Evolutionary conservation across 2,113 vertebrate genomes (phyloP), one percentile per base, ranked within the genome.

Genomic region (Lamprologus sp.): DNA sequence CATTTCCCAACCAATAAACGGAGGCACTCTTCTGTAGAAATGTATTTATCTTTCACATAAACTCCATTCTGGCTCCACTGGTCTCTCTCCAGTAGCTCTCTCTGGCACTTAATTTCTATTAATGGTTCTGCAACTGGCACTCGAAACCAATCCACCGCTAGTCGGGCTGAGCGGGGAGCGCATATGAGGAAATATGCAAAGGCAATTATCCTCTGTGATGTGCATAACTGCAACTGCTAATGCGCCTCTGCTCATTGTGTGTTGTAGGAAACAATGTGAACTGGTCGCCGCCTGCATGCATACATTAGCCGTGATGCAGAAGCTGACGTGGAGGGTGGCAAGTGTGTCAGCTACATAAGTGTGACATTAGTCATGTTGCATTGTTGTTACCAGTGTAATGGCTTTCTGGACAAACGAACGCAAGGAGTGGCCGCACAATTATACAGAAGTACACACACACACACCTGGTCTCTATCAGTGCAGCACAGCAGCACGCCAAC

Each of bases 61-160:
- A 95, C 95, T 96, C 92, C 90, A 93, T 93, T 95, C 93, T 80
- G 83, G 92, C 95, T 93, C 90, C 89, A 90, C 86, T 84, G 90
- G 94, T 96, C 94, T 95, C 93, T 91, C 95, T 95, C 89, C 94
- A 94, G 92, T 95, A 93, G 92, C 93, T 95, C 92, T 95, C 70
- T 81, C 94, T 89, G 92, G 92, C 95, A 94, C 93, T 96, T 96
- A 96, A 96, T 96, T 96, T 97, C 95, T 96, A 96, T 97, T 97
- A 96, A 96, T 96, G 95, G 93, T 95, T 94, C 90, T 93, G 93
- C 94, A 95, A 96, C 94, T 93, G 93, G 88, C 88, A 88, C 94
- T 93, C 54, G 54, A 95, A 94, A 94, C 93, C 92, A 94, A 95
- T 95, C 89, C 84, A 85, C 77, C 28, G 92, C 82, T 90, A 84